Base-by-base conservation (phyloP, 2,113 vertebrate genomes). In the Ceratotherium simum region DNA sequence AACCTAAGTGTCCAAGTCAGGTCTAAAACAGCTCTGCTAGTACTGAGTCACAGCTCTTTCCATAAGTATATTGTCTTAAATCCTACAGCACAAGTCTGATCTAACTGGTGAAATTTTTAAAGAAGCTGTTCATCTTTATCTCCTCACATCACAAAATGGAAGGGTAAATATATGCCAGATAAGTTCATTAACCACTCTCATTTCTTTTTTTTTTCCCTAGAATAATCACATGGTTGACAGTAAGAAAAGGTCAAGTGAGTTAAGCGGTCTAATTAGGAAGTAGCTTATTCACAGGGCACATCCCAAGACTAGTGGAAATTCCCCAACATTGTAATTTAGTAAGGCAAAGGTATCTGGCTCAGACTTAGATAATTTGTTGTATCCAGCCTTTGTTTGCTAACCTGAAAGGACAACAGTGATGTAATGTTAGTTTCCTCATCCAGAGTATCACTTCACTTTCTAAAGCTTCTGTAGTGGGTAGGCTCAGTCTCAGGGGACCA, bases 321-420 rank as follows among this genome's bases (percentile, higher is more conserved):
- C 97, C 97, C 97, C 51, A 69, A 70, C 62, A 36, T 33, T 48
- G 58, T 91, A 18, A 75, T 83, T 73, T 27, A 89, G 82, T 79
- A 79, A 96, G 85, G 73, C 93, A 97, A 94, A 97, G 25, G 51
- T 91, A n/a, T 79, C 67, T 95, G 91, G 89, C 96, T 80, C 79
- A 60, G 46, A 54, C 33, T 69, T 51, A 54, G 25, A 67, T 31
- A 42, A 18, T 75, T 48, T 33, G 20, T 39, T 72, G 33, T 70
- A 84, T 76, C 51, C 92, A 95, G 82, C 88, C 75, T 97, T 96
- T 97, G 91, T 97, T 94, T 95, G 82, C 85, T 88, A 64, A 97
- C 65, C 73, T 67, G 64, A 76, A 98, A 90, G 64, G 82, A 96
- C 56, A 95, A 70, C 64, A 93, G 42, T 86, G 91, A 96, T 42